A percentile compares a stretch with the other conserved stretches of the same genome.
These are phyloP conservation scores for Chaetura pelagica DNA, from an alignment of 2,113 vertebrate species.

Conservation along the genomic window DNA sequence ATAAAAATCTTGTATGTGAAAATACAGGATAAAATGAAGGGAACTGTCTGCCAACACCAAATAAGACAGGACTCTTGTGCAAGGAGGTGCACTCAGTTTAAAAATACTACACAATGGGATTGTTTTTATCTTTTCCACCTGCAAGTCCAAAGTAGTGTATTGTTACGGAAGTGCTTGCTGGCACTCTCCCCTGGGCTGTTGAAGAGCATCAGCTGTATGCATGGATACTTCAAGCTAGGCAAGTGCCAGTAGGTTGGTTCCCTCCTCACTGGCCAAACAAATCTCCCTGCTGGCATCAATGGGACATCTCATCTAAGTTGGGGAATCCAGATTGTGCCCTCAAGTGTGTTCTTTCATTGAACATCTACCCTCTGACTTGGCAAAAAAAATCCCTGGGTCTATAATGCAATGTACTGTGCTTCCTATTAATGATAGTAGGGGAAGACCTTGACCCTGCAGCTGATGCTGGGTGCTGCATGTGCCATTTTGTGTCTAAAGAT, in stretches of 20 bases:
- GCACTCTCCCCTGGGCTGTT: neutral
- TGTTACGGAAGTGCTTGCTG: neutral
- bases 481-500: neutral
- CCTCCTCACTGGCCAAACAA: neutral
- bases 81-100: neutral
- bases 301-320: neutral
- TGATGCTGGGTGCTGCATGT: neutral
- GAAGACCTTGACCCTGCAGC: neutral
- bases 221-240: neutral
- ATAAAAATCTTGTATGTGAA: neutral
- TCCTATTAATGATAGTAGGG: neutral
- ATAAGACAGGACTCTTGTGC: neutral
- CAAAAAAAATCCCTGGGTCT: neutral
- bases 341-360: neutral
- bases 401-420: neutral
- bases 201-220: neutral
- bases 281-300: neutral
- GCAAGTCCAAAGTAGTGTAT: neutral
- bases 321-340: neutral
- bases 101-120: neutral
- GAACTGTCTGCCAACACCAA: neutral
- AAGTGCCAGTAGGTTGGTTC: neutral
- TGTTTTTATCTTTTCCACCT: neutral
- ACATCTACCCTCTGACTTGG: neutral
- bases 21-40: neutral